These are phyloP conservation scores for Platerodrilus igneus DNA, from an alignment of 2,888 invertebrate species.

Conservation along the genomic window DNA sequence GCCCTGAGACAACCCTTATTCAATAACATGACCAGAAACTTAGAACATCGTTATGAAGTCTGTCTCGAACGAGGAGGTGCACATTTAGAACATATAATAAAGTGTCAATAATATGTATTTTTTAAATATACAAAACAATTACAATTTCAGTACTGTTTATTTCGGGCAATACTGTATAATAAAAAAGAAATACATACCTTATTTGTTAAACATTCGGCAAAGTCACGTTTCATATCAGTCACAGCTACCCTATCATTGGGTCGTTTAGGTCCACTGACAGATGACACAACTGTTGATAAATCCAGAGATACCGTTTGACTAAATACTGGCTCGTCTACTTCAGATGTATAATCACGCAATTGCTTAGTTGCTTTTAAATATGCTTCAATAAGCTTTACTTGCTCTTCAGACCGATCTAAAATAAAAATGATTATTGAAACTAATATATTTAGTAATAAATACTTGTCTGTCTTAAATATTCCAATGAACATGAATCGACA, in stretches of 20 bases:
- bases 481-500: constrained; percentile 74
- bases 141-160: too few species aligned
- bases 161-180: background rate
- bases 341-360: constrained; percentile 75
- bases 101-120: too few species aligned
- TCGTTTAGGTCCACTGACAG: constrained; percentile 94
- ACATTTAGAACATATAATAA: too few species aligned
- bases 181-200: constrained; percentile 74
- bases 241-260: constrained; percentile 95
- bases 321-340: constrained; percentile 75
- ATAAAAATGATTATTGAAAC: constrained; percentile 1
- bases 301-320: constrained; percentile 84
- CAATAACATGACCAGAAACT: too few species aligned
- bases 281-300: constrained; percentile 82
- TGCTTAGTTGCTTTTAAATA: constrained; percentile 80
- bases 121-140: too few species aligned
- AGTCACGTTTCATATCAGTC: constrained; percentile 85
- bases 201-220: constrained; percentile 74
- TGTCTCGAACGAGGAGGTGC: too few species aligned
- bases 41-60: too few species aligned
- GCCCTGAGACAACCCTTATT: too few species aligned
- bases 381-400: constrained; percentile 70
- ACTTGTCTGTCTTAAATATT: constrained; percentile 85
- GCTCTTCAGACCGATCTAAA: constrained; percentile 75
- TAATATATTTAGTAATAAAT: too few species aligned